Percentiles rank a stretch among this genome's conserved stretches.
Evolutionary conservation across 2,113 vertebrate species (phyloP).

Genomic region (Corvus hawaiiensis): DNA sequence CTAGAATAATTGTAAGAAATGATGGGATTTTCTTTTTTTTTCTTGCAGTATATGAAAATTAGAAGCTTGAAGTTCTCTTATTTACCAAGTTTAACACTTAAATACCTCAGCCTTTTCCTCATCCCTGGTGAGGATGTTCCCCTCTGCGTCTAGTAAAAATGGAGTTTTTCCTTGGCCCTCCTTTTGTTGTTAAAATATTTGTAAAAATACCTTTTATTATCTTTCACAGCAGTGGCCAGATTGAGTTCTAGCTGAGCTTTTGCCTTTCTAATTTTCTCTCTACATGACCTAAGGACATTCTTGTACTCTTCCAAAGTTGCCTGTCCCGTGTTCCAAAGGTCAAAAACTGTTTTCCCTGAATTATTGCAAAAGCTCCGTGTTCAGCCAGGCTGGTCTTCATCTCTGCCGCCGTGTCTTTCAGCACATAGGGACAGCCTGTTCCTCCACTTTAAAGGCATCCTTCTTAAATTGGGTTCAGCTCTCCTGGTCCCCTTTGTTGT

Average conservation of each 20-base stretch:
- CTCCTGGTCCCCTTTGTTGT: background rate
- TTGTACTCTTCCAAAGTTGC: background rate
- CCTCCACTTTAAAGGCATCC: background rate
- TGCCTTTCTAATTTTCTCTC: background rate
- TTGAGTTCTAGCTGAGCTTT: background rate
- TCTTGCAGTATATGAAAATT: background rate
- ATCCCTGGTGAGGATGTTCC: background rate
- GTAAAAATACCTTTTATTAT: background rate
- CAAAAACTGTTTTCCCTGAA: background rate
- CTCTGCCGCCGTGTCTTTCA: accelerated
- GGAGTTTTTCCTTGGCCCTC: background rate
- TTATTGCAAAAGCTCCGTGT: background rate
- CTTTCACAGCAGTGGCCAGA: background rate
- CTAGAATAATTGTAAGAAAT: background rate
- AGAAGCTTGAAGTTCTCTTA: background rate
- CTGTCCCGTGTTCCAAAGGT: background rate
- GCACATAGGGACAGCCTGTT: background rate
- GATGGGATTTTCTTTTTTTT: background rate
- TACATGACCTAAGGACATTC: background rate
- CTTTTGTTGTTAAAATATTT: background rate
- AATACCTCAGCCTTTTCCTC: background rate
- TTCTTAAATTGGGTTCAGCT: background rate
- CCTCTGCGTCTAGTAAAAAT: background rate
- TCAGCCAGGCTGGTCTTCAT: background rate
- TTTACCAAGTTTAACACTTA: background rate